phyloP scores from a whole-genome alignment of 1,140 invertebrate species.

The Coelopa frigida region DNA sequence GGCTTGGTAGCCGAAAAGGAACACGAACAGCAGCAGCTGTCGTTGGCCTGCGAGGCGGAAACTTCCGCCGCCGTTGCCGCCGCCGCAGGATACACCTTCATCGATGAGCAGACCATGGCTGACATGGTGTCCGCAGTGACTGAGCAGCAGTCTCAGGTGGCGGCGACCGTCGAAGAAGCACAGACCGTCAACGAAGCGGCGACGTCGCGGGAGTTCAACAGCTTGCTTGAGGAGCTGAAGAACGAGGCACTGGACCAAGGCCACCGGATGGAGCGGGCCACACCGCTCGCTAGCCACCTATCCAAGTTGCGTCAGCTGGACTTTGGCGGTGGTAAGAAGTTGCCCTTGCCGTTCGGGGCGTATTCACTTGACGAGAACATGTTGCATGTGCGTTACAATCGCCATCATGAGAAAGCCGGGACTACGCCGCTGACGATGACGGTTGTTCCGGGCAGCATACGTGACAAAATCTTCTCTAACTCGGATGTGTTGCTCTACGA shows the following conservation, averaged over 20 bases:
- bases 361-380: no score
- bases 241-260: slow-evolving; percentile 12
- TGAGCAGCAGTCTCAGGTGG: no score
- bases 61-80: no score
- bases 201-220: slow-evolving; percentile 16
- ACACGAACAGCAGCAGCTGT: slow-evolving; percentile 11
- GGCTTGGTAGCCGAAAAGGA: slow-evolving; percentile 56
- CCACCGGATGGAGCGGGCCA: neutral
- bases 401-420: no score
- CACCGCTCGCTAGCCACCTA: neutral
- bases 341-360: no score
- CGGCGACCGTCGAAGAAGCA: no score
- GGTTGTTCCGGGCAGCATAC: neutral
- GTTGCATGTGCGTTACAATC: no score
- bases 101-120: no score
- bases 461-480: slow-evolving; percentile 23
- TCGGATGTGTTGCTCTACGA: slow-evolving; percentile 26
- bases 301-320: neutral
- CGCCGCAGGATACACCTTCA: no score
- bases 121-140: no score
- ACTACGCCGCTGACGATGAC: neutral
- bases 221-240: slow-evolving; percentile 15
- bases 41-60: no score
- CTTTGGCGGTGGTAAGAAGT: no score
- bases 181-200: slow-evolving; percentile 1